A percentile compares a stretch with the other conserved stretches of the same genome.
Conservation (phyloP, 2,888 invertebrate species). For the Sympetrum striolatum region DNA sequence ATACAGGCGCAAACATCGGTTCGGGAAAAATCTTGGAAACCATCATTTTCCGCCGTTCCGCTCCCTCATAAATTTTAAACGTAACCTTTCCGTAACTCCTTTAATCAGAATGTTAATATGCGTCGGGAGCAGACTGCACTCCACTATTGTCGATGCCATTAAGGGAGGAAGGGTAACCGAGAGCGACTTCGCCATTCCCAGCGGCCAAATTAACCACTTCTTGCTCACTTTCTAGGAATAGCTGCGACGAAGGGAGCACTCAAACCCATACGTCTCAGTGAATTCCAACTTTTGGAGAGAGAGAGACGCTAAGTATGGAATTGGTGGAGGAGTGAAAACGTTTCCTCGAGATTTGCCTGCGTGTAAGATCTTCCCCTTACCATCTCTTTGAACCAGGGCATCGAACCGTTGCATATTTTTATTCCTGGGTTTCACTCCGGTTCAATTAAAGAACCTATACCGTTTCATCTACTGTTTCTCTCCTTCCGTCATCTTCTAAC, state of each 20-base stretch:
- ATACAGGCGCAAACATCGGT: too few relatives aligned
- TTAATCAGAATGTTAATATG: not conserved
- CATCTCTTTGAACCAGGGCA: too few relatives aligned
- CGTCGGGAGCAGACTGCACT: not conserved
- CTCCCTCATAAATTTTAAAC: not conserved
- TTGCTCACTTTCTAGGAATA: not conserved
- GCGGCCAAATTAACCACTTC: constrained; percentile 4
- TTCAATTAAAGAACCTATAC: too few relatives aligned
- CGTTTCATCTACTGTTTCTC: too few relatives aligned
- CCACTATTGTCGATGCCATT: not conserved
- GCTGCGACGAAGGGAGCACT: not conserved
- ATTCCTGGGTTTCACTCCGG: too few relatives aligned
- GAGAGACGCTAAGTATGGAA: not conserved
- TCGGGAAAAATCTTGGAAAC: too few relatives aligned
- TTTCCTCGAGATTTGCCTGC: not conserved
- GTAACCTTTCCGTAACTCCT: not conserved
- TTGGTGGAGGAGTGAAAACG: not conserved
- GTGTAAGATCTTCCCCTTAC: not conserved
- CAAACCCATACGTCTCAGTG: not conserved
- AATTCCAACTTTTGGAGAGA: not conserved
- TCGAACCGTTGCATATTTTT: too few relatives aligned
- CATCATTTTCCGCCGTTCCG: too few relatives aligned
- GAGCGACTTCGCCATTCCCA: not conserved
- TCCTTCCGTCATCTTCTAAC: too few relatives aligned
- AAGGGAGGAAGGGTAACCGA: not conserved